Evolutionary conservation across 1,140 invertebrate genomes (phyloP).

Genomic region (Cherax quadricarinatus): DNA sequence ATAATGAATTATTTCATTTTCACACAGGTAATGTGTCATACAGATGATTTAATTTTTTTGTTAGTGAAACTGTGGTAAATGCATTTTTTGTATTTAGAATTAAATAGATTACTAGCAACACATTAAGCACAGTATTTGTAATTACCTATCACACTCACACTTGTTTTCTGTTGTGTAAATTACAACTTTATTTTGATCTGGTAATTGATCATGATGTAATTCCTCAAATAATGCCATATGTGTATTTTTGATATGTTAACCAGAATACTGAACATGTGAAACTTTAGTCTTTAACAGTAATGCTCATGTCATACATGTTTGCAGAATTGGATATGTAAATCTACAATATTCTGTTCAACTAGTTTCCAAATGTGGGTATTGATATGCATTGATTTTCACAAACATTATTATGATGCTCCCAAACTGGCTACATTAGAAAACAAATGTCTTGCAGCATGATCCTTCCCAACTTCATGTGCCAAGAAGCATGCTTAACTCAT

Average conservation of each 20-base stretch:
- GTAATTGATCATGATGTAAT: background rate
- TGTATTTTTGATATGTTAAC: background rate
- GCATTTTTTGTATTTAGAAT: background rate
- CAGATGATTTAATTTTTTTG: background rate
- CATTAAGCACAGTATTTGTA: background rate
- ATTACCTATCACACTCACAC: background rate
- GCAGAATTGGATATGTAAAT: background rate
- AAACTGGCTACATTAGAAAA: background rate
- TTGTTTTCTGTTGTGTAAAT: background rate
- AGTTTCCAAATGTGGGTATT: background rate
- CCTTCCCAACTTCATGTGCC: constrained; percentile 29
- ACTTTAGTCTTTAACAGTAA: background rate
- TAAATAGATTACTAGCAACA: background rate
- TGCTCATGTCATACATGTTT: background rate
- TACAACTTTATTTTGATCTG: background rate
- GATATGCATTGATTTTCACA: background rate
- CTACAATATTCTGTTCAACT: background rate
- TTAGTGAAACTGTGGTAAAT: background rate
- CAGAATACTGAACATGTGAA: background rate
- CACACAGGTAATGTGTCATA: no score
- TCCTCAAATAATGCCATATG: background rate
- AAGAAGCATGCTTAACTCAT: constrained; percentile 35
- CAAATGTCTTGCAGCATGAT: constrained; percentile 10
- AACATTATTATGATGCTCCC: background rate
- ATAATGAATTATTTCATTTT: no score